Base-by-base conservation (phyloP, 2,113 vertebrate genomes). In the Atherinomorus stipes region DNA sequence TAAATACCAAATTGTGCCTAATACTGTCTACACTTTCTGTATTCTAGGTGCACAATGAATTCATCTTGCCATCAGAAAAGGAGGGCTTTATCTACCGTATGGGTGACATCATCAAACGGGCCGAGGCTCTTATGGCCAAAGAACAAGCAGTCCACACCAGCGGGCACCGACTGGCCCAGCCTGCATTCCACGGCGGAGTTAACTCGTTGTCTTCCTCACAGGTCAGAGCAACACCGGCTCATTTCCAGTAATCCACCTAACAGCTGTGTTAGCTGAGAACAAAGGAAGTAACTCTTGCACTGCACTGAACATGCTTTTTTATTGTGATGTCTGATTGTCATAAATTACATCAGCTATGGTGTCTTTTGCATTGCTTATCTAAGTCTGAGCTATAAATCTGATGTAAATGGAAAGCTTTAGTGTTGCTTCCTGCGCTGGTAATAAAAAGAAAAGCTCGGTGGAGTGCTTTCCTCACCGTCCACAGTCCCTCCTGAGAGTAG, bases 71-170 rank as follows among this genome's bases (percentile, higher is more conserved):
- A 4, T 96, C 96, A 0, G 98, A 99, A 91, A 91, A 85, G 83
- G 96, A 97, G 0, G 91, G 97, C 31, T 99, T 99, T 84, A 90
- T 99, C 89, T 92, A 87, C 68, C 95, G 96, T 12, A 96, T 99
- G 89, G 93, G 91, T 25, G 98, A 99, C 90, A 98, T 99, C 89
- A 98, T 99, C 89, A 96, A 96, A 69, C 93, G 96, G 1, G 97
- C 97, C 31, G 95, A 97, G 88, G 95, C 94, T 1, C 88, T 99
- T 73, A 94, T 99, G 71, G 90, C 87, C 85, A 96, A 96, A 85
- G 96, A 97, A 0, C 82, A 92, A 31, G 50, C 52, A 0, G 18
- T 2, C 76, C 88, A 85, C 67, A 68, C 21, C 51, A 74, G 90
- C 65, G 81, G 81, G 64, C 1, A 89, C 60, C 65, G 90, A 58